phyloP scores from a whole-genome alignment of 2,888 invertebrate species.

The Allolobophora icterica region DNA sequence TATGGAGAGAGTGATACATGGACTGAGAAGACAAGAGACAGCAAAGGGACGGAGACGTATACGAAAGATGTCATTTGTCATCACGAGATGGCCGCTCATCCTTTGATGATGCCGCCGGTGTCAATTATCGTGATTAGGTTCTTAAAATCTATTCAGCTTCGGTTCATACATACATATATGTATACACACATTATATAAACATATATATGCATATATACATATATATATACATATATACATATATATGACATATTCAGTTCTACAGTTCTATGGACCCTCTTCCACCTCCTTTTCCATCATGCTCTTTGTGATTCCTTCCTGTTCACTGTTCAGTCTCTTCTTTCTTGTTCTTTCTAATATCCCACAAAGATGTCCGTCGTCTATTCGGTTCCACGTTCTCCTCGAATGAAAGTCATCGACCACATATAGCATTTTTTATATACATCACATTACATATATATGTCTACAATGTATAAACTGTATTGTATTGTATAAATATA shows the following conservation, averaged over 20 bases:
- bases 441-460: background rate
- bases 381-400: background rate
- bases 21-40: background rate
- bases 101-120: background rate
- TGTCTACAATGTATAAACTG: too few species aligned
- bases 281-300: background rate
- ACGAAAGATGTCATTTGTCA: background rate
- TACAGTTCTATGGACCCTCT: too few species aligned
- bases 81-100: slow-evolving; percentile 2
- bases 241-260: background rate
- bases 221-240: too few species aligned
- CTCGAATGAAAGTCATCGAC: background rate
- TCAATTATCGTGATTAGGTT: background rate
- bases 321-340: background rate
- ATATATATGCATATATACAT: too few species aligned
- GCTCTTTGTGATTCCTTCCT: too few species aligned
- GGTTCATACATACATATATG: background rate
- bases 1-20: background rate
- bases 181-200: background rate
- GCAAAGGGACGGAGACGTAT: background rate
- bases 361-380: too few species aligned
- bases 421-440: slow-evolving; percentile 23
- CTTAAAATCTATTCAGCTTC: background rate
- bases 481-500: too few species aligned
- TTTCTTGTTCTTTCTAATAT: background rate